phyloP scores from a whole-genome alignment of 2,888 invertebrate species.

The Temnothorax rugatulus region DNA sequence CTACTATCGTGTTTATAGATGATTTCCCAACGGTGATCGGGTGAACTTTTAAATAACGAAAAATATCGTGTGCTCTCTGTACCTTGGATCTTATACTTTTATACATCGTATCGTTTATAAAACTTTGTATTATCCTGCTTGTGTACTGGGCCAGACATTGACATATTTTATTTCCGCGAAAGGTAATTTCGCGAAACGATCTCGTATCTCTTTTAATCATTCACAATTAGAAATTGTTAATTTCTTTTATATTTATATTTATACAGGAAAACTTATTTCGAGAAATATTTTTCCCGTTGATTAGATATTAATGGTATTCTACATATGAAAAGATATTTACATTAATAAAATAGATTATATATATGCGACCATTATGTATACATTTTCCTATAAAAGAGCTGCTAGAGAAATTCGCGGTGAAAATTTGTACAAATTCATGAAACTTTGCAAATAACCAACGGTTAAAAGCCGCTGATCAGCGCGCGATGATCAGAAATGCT shows the following conservation, averaged over 20 bases:
- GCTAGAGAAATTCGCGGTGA: background rate
- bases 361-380: background rate
- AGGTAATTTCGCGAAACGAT: background rate
- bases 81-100: background rate
- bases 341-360: background rate
- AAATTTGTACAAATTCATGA: background rate
- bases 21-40: conserved; percentile 51
- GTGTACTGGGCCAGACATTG: too few species aligned
- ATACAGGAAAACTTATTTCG: background rate
- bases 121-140: background rate
- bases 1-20: conserved; percentile 49
- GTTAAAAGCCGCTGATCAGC: background rate
- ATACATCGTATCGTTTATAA: background rate
- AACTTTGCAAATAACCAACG: background rate
- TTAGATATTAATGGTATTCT: background rate
- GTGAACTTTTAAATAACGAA: conserved; percentile 38
- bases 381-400: background rate
- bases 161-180: background rate
- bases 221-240: background rate
- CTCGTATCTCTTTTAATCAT: background rate
- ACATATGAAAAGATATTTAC: background rate
- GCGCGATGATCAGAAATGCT: conserved; percentile 13
- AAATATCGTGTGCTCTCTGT: conserved; percentile 19
- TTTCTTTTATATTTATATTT: background rate
- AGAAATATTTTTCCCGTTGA: background rate